A percentile compares a stretch with the other conserved stretches of the same genome.
These are phyloP conservation scores for Gopherus flavomarginatus DNA, from an alignment of 2,113 vertebrate species.

Conservation along the genomic window DNA sequence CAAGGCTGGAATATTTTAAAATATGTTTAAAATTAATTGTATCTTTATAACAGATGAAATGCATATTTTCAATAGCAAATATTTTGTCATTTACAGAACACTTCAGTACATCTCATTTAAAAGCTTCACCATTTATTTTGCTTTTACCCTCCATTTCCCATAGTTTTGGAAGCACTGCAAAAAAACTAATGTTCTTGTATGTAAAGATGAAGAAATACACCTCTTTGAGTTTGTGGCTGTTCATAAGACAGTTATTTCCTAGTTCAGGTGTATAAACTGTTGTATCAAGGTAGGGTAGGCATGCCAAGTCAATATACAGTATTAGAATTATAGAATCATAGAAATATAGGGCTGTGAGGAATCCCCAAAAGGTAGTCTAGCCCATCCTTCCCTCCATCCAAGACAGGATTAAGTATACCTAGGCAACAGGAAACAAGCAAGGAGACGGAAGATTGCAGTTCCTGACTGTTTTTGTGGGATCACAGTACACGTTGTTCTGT, in stretches of 20 bases:
- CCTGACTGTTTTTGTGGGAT: too few relatives aligned
- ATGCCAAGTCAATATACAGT: background rate
- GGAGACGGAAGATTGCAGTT: too few relatives aligned
- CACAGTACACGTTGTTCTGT: too few relatives aligned
- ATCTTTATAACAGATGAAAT: background rate
- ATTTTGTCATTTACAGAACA: background rate
- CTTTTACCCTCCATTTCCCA: background rate
- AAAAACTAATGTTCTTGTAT: background rate
- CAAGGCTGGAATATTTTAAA: background rate
- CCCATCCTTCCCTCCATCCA: too few relatives aligned
- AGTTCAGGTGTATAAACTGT: background rate
- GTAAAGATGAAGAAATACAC: background rate
- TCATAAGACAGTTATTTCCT: background rate
- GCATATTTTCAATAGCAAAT: background rate
- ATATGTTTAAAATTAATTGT: constrained; percentile 9
- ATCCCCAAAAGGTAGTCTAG: too few relatives aligned
- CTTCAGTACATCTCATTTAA: background rate
- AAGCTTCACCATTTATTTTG: background rate
- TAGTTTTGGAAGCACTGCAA: background rate
- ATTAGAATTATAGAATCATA: too few relatives aligned
- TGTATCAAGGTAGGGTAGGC: background rate
- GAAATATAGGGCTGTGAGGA: too few relatives aligned
- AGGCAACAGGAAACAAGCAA: too few relatives aligned
- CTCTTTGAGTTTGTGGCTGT: background rate
- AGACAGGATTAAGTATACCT: too few relatives aligned